Percentiles rank a stretch among this genome's conserved stretches.
Conservation (phyloP, 2,888 invertebrate genomes). For the Caenorhabditis zanzibari region DNA sequence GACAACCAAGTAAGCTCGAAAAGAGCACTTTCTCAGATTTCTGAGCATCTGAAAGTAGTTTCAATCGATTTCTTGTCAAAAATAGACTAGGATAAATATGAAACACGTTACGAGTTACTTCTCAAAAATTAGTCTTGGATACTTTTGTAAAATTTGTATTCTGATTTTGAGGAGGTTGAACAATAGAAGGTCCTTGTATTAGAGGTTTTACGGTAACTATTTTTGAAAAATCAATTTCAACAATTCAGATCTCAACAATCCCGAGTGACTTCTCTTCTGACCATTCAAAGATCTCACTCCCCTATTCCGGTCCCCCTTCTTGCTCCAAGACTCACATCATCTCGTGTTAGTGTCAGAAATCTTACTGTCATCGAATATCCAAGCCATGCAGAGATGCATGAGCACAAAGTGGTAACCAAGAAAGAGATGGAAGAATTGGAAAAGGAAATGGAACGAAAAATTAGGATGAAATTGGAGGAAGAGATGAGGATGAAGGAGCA, state of each 20-base stretch:
- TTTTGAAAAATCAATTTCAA: neutral
- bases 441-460: neutral
- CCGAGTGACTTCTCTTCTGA: neutral
- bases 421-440: neutral
- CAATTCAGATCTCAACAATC: constrained; percentile 14
- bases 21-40: no score
- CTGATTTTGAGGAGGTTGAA: no score
- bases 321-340: neutral
- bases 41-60: no score
- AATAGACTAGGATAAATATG: no score
- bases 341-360: constrained; percentile 11
- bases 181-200: no score
- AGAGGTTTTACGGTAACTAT: neutral
- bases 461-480: neutral
- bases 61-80: no score
- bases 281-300: neutral
- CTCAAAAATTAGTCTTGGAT: no score
- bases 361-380: constrained; percentile 32
- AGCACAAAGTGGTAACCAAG: neutral
- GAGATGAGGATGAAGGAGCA: constrained; percentile 1
- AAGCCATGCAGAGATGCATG: neutral
- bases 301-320: neutral
- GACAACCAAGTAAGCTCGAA: no score
- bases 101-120: no score
- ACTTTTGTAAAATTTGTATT: no score